Base-by-base conservation (phyloP, 2,797 vertebrate species). In the Trematomus bernacchii region DNA sequence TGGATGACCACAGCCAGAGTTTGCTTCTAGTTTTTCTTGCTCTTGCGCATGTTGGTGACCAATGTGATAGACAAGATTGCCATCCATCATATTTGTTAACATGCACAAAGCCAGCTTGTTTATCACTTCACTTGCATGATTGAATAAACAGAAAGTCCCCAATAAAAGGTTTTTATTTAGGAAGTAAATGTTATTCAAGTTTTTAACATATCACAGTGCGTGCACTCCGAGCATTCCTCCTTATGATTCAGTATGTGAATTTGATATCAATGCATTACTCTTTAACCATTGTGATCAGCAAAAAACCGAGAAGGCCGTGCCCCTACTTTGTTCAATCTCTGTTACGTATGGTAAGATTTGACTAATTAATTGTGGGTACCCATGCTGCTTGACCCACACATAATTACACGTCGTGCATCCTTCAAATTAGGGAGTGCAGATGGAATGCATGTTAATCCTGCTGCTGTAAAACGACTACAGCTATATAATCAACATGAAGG, bases 321-420 rank as follows among this genome's bases (percentile, higher is more conserved):
- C 43, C 44, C 50, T 55, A 33, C 74, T 79, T 74, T 52, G 59
- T 65, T 14, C 53, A 71, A 69, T 68, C 23, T 57, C 27, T 27
- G 27, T 27, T 27, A 27, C 4, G 50, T 42, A 54, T 73, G 9
- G 0, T 5, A 71, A 48, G 14, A 76, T 48, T 60, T 77, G 47
- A 58, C 66, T 65, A 63, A 80, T 80, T 72, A 75, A 83, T 73
- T 43, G 53, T 33, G 57, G 42, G 19, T 50, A 51, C 40, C 48
- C 57, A 52, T 61, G 69, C 70, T 71, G 70, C 77, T 71, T 83
- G 54, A 85, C 77, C 73, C 0, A 0, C 18, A 65, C 46, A 62
- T 70, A 73, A 73, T 79, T 71, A 65, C 37, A 52, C 9, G 0
- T 43, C 15, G 47, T 33, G 53, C 46, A 73, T 70, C 40, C 65